phyloP scores from a whole-genome alignment of 2,113 vertebrate genomes.

The Trichechus manatus region DNA sequence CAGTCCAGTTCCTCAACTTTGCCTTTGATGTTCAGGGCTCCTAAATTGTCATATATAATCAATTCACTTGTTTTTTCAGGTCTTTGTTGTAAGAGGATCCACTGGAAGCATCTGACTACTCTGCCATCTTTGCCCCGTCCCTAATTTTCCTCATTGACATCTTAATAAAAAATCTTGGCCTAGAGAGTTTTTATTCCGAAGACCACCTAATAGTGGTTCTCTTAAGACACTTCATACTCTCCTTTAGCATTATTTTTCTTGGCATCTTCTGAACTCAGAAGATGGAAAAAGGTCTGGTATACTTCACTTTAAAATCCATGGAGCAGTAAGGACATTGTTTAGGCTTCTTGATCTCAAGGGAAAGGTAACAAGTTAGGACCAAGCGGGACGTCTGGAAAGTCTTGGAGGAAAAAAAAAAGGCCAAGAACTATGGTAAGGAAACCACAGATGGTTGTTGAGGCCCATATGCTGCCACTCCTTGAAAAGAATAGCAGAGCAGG shows the following conservation, averaged over 20 bases:
- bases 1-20: too few relatives aligned
- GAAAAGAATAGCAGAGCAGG: constrained; percentile 92
- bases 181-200: constrained; percentile 53
- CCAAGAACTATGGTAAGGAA: constrained; percentile 92
- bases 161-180: constrained; percentile 33
- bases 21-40: too few relatives aligned
- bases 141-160: not conserved
- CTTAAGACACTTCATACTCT: constrained; percentile 1
- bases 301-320: constrained; percentile 19
- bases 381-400: constrained; percentile 90
- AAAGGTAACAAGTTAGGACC: constrained; percentile 86
- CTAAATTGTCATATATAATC: too few relatives aligned
- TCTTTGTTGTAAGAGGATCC: too few relatives aligned
- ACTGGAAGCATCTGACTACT: too few relatives aligned
- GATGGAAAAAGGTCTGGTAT: constrained; percentile 66
- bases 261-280: constrained; percentile 72
- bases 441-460: constrained; percentile 88
- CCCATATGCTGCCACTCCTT: constrained; percentile 92
- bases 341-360: constrained; percentile 84
- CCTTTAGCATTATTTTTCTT: constrained; percentile 68
- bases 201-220: not conserved
- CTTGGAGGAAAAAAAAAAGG: constrained; percentile 91
- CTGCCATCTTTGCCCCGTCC: too few relatives aligned
- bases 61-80: too few relatives aligned
- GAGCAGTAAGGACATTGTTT: not conserved